phyloP scores from a whole-genome alignment of 2,888 invertebrate species.

The Acanthosepion esculentum region DNA sequence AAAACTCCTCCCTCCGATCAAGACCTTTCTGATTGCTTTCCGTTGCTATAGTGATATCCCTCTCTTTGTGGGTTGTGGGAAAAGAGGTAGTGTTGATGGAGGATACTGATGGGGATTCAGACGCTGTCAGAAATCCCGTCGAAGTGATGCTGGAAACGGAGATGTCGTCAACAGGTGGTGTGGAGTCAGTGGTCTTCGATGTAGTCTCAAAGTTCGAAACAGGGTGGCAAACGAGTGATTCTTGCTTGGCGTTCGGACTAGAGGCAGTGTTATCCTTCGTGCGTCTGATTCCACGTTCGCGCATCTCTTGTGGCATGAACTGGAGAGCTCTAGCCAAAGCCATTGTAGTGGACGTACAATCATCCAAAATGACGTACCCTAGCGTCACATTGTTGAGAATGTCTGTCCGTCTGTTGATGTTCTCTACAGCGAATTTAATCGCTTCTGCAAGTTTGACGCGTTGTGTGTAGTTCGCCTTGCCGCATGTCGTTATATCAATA shows the following conservation, averaged over 20 bases:
- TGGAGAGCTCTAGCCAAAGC: constrained; percentile 61
- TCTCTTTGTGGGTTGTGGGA: neutral
- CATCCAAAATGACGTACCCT: constrained; percentile 60
- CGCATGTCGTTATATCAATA: constrained; percentile 52
- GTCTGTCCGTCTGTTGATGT: constrained; percentile 57
- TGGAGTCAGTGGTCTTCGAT: neutral
- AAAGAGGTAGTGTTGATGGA: neutral
- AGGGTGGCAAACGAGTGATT: neutral
- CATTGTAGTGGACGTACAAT: constrained; percentile 58
- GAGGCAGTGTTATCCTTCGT: neutral
- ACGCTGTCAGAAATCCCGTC: neutral
- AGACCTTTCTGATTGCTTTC: neutral
- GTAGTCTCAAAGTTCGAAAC: neutral
- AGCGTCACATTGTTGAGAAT: constrained; percentile 58
- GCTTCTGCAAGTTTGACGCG: constrained; percentile 58
- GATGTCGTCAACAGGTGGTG: neutral
- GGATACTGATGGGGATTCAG: neutral
- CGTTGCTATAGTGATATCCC: constrained; percentile 20
- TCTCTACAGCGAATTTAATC: constrained; percentile 58
- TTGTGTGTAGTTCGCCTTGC: constrained; percentile 50
- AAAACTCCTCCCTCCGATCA: neutral
- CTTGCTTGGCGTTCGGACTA: neutral
- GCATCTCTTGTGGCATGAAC: constrained; percentile 57
- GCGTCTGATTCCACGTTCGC: constrained; percentile 44
- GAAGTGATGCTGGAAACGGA: neutral